Base-by-base conservation (phyloP, 2,113 vertebrate species). In the Hyperopisus bebe region DNA sequence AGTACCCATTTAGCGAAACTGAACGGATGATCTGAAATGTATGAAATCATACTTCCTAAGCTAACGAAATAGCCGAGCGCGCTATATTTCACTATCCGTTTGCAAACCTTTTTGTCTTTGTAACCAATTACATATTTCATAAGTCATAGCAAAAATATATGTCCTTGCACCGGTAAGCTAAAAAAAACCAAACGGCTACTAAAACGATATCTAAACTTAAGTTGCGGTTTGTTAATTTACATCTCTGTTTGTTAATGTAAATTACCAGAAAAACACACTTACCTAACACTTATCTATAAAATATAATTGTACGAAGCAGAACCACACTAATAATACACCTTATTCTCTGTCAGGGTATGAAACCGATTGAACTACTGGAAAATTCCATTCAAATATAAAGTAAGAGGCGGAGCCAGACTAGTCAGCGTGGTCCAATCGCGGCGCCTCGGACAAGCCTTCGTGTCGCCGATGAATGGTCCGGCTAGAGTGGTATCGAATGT, bases 311-410 rank as follows among this genome's bases (percentile, higher is more conserved):
- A 80, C 39, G 74, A 80, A 42, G 17, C 35, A 80, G 13, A 80
- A 80, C 35, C 31, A 17, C 74, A 31, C 4, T 42, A 27, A 6
- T 0, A 44, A 51, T 3, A 39, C 47, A 27, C 0, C 48, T 0
- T 86, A 27, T n/a, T 1, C 15, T 55, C 48, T 35, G 1, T 19
- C 50, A 46, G 15, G 39, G 82, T 44, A 44, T n/a, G 7, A 46
- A 87, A 87, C n/a, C 15, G 85, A 51, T 27, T 62, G 39, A 2
- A 19, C 5, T 7, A 83, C 8, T 93, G 96, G 95, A 96, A 96
- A 94, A 92, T 96, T 96, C 95, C 96, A 94, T 90, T 92, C 50
- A 5, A 1, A 0, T 7, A 0, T 13, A 62, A 90, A 90, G 2
- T 88, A 55, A 17, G 4, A 24, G 35, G 31, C 24, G 0, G 87